These are phyloP conservation scores for Halcyon leucocephala DNA, from an alignment of 2,797 vertebrate species.

Conservation along the genomic window DNA sequence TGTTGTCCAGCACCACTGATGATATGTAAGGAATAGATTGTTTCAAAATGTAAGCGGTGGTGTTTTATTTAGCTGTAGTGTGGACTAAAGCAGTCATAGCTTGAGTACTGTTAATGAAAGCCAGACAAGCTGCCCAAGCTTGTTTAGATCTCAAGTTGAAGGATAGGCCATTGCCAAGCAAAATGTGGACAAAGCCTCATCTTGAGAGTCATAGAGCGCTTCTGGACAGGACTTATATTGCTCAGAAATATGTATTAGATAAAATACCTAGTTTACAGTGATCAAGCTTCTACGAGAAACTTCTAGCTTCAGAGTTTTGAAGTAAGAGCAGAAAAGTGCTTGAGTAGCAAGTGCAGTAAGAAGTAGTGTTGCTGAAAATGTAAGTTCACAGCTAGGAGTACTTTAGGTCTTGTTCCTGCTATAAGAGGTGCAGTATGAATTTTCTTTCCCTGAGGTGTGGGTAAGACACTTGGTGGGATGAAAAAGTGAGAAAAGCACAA, in stretches of 20 bases:
- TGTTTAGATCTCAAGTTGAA: not conserved
- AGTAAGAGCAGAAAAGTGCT: not conserved
- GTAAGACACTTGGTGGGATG: not conserved
- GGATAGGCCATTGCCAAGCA: not conserved
- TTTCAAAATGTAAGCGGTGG: fast-evolving
- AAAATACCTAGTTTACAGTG: not conserved
- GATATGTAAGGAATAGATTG: not conserved
- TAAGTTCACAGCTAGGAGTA: not conserved
- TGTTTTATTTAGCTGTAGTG: not conserved
- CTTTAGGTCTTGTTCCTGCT: not conserved
- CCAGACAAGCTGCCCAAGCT: not conserved
- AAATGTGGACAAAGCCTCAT: not conserved
- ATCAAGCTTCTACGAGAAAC: not conserved
- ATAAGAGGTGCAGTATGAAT: not conserved
- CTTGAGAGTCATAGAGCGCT: not conserved
- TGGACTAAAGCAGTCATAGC: not conserved
- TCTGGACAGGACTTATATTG: not conserved
- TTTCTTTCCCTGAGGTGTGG: not conserved
- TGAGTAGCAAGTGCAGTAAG: not conserved
- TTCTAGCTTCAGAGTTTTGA: not conserved
- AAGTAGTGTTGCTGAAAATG: slow-evolving; percentile 34
- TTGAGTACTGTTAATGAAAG: not conserved
- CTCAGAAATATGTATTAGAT: not conserved
- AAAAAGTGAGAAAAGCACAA: not conserved
- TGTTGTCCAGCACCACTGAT: not conserved